These are phyloP conservation scores for Rhabdophis nuchalis DNA, from an alignment of 2,797 vertebrate genomes.

Conservation along the genomic window DNA sequence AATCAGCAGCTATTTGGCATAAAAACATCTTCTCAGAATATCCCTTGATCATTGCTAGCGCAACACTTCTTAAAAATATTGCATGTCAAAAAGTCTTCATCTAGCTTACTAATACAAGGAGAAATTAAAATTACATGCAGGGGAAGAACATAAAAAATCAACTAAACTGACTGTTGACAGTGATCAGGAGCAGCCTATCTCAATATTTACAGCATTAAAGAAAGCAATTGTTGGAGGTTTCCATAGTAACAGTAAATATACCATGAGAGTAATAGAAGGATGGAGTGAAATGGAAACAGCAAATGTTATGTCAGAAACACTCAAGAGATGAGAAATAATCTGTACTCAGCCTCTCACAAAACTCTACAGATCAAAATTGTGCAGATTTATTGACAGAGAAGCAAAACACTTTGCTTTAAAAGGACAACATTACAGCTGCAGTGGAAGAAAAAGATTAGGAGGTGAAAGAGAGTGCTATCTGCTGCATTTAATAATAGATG, in stretches of 20 bases:
- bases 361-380: not conserved
- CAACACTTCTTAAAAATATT: not conserved
- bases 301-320: not conserved
- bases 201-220: constrained; percentile 6
- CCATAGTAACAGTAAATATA: not conserved
- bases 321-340: not conserved
- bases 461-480: not conserved
- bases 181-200: constrained; percentile 1
- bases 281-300: not conserved
- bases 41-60: not conserved
- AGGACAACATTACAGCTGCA: not conserved
- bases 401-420: not conserved
- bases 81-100: not conserved
- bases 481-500: not conserved
- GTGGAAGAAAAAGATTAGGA: not conserved
- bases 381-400: not conserved
- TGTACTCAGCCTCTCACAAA: not conserved
- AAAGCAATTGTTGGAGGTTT: not conserved
- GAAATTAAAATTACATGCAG: not conserved
- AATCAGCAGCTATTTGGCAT: constrained; percentile 9
- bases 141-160: not conserved
- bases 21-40: not conserved
- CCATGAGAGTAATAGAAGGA: not conserved
- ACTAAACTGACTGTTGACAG: not conserved
- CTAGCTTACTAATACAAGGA: not conserved